Evolutionary conservation across 2,888 invertebrate genomes (phyloP).

Genomic region (Himalopsyche tibetana): DNA sequence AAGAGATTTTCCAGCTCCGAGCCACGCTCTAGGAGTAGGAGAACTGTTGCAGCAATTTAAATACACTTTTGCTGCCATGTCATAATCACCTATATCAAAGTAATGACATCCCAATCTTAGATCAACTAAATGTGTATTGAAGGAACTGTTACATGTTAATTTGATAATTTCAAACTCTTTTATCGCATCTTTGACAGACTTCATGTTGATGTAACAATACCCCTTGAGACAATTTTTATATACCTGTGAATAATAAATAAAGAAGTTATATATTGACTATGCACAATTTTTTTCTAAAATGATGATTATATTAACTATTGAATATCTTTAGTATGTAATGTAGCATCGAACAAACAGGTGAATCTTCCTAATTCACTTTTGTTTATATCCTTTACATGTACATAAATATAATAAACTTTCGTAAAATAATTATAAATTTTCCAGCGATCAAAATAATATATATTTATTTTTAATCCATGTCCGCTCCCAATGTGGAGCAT

Average conservation of each 20-base stretch:
- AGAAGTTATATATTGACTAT: neutral
- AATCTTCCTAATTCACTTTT: too few species aligned
- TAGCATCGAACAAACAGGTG: too few species aligned
- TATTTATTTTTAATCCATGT: too few species aligned
- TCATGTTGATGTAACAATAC: slow-evolving; percentile 39
- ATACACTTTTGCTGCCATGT: slow-evolving; percentile 45
- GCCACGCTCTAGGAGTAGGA: slow-evolving; percentile 49
- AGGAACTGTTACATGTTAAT: slow-evolving; percentile 41
- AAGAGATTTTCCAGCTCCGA: slow-evolving; percentile 50
- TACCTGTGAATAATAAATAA: slow-evolving; percentile 42
- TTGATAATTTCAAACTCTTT: slow-evolving; percentile 44
- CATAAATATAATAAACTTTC: too few species aligned
- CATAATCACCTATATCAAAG: slow-evolving; percentile 24
- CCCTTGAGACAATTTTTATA: slow-evolving; percentile 48
- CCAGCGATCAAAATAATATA: too few species aligned
- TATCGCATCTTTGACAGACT: slow-evolving; percentile 1
- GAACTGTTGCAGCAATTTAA: slow-evolving; percentile 48
- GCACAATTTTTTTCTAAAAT: too few species aligned
- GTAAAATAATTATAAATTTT: too few species aligned
- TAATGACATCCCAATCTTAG: slow-evolving; percentile 46
- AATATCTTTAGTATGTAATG: too few species aligned
- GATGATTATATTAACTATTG: too few species aligned
- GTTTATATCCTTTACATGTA: too few species aligned
- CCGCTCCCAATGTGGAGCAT: too few species aligned
- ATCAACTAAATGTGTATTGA: slow-evolving; percentile 48